A percentile compares a stretch with the other conserved stretches of the same genome.
Conservation (phyloP, 2,113 vertebrate genomes). For the Ailuropoda melanoleuca region DNA sequence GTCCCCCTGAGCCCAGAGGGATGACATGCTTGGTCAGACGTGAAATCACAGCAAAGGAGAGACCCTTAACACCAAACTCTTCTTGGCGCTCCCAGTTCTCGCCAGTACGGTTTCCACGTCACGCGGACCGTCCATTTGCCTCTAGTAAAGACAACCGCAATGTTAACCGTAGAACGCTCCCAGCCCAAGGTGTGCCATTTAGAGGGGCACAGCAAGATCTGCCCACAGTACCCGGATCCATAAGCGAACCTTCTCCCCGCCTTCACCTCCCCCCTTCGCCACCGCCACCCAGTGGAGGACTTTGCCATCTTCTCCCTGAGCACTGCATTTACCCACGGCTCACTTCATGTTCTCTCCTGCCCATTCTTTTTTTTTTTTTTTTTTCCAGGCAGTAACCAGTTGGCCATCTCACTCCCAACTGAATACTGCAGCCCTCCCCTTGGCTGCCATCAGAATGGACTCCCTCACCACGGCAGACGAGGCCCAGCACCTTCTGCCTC, state of each 20-base stretch:
- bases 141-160: not conserved
- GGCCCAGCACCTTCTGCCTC: not conserved
- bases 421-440: not conserved
- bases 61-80: fast-evolving
- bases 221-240: not conserved
- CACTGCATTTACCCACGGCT: fast-evolving
- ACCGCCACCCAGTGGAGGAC: no score
- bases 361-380: not conserved
- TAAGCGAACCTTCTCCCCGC: not conserved
- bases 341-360: not conserved
- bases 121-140: not conserved
- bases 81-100: fast-evolving
- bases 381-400: not conserved
- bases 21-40: fast-evolving
- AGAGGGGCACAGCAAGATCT: not conserved
- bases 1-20: not conserved
- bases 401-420: no score
- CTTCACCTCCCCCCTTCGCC: no score
- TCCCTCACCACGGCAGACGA: no score
- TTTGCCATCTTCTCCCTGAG: not conserved
- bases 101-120: fast-evolving
- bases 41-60: not conserved
- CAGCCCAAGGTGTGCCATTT: fast-evolving
- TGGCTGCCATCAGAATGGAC: not conserved
- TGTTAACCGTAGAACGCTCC: fast-evolving